A percentile compares a stretch with the other conserved stretches of the same genome.
Conservation (phyloP, 2,888 invertebrate species). For the Bellardia bayeri region DNA sequence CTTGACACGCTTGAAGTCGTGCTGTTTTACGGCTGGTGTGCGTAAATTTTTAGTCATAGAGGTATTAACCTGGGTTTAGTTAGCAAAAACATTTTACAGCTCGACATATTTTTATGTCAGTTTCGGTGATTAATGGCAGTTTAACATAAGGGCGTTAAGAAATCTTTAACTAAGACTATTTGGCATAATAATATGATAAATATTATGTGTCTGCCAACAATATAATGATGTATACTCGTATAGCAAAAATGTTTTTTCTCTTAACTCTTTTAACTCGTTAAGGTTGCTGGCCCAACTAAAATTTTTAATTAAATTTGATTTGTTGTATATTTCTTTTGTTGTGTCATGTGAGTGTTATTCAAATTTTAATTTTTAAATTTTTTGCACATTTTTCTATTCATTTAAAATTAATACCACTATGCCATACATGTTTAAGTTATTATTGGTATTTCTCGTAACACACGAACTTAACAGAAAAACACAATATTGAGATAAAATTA, state of each 20-base stretch:
- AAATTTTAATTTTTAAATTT: conserved; percentile 75
- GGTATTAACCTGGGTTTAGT: neutral
- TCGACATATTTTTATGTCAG: conserved; percentile 77
- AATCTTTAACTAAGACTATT: neutral
- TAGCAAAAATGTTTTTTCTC: neutral
- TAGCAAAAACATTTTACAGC: conserved; percentile 8
- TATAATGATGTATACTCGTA: neutral
- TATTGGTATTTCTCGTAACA: conserved; percentile 48
- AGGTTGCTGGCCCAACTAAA: conserved; percentile 32
- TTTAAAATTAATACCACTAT: conserved; percentile 56
- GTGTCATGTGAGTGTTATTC: neutral
- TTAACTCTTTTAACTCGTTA: neutral
- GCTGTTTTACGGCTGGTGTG: conserved; percentile 36
- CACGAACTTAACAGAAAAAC: conserved; percentile 63
- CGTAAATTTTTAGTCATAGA: conserved; percentile 30
- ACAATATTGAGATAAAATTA: conserved; percentile 11
- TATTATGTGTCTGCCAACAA: too few relatives aligned
- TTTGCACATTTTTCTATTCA: conserved; percentile 76
- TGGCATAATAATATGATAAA: neutral
- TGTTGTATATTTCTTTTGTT: conserved; percentile 14
- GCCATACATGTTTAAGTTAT: conserved; percentile 48
- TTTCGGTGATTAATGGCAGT: conserved; percentile 82
- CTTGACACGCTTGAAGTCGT: conserved; percentile 47
- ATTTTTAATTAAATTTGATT: conserved; percentile 56
- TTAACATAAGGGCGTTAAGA: conserved; percentile 74